Conservation (phyloP, 2,888 invertebrate species). For the Tribolium freemani region DNA sequence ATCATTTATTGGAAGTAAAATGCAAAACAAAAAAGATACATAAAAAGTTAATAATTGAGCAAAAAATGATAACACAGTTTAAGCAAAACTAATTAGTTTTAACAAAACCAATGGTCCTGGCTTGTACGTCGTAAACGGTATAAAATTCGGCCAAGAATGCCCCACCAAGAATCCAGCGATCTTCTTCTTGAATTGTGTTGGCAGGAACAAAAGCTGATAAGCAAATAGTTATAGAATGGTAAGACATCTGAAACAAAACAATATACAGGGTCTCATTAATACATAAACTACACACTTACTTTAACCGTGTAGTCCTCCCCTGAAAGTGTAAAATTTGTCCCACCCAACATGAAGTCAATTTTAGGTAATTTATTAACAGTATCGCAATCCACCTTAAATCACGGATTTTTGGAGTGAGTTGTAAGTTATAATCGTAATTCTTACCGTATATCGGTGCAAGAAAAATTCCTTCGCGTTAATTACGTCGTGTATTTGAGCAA, state of each 20-base stretch:
- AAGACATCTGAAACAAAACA: slow-evolving; percentile 63
- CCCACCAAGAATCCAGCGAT: slow-evolving; percentile 68
- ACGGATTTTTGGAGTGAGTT: not conserved
- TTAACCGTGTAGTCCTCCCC: slow-evolving; percentile 75
- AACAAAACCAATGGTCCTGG: slow-evolving; percentile 66
- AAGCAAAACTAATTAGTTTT: slow-evolving; percentile 57
- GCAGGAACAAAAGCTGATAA: slow-evolving; percentile 67
- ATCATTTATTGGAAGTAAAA: not conserved
- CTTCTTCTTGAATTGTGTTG: slow-evolving; percentile 47
- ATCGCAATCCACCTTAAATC: slow-evolving; percentile 72
- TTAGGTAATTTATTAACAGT: slow-evolving; percentile 73
- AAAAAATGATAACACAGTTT: not conserved
- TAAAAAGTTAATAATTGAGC: too few relatives aligned
- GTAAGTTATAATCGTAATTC: not conserved
- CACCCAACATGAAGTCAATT: slow-evolving; percentile 73
- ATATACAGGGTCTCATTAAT: not conserved
- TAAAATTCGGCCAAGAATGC: slow-evolving; percentile 70
- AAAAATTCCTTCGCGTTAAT: slow-evolving; percentile 62
- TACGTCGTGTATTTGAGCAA: slow-evolving; percentile 64
- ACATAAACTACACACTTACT: slow-evolving; percentile 56
- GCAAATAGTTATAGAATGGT: slow-evolving; percentile 63
- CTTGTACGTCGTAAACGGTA: slow-evolving; percentile 67
- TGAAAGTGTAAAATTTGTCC: slow-evolving; percentile 72
- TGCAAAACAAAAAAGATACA: not conserved
- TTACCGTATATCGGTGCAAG: slow-evolving; percentile 60